Evolutionary conservation across 2,113 vertebrate genomes (phyloP).

Genomic region (Passer domesticus): DNA sequence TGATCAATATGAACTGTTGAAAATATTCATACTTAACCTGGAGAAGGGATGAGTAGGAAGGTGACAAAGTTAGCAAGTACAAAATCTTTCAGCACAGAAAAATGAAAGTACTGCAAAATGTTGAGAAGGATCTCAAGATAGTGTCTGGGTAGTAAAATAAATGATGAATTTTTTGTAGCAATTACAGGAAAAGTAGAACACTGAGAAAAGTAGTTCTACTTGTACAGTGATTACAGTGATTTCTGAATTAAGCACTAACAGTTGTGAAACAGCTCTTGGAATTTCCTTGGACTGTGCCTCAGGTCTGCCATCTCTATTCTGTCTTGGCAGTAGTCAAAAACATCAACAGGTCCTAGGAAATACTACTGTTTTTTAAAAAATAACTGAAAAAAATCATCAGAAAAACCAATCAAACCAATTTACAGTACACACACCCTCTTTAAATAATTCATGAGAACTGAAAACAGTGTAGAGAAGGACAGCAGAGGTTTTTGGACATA

Average conservation of each 20-base stretch:
- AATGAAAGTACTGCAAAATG: slow-evolving; percentile 29
- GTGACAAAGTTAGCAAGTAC: slow-evolving; percentile 52
- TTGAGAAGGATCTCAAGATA: slow-evolving; percentile 31
- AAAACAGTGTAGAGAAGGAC: not conserved
- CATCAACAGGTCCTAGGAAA: not conserved
- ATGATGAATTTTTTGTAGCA: not conserved
- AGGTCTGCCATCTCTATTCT: not conserved
- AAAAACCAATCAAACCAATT: not conserved
- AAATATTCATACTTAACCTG: slow-evolving; percentile 41
- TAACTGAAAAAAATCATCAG: not conserved
- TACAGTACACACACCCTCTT: not conserved
- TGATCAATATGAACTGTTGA: slow-evolving; percentile 5
- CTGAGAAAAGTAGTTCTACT: not conserved
- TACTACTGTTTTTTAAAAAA: not conserved
- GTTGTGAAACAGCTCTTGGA: not conserved
- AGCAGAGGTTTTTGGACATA: not conserved
- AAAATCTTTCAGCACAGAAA: slow-evolving; percentile 38
- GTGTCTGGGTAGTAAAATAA: not conserved
- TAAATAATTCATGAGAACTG: not conserved
- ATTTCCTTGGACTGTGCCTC: not conserved
- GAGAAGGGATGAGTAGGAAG: slow-evolving; percentile 45
- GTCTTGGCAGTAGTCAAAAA: not conserved
- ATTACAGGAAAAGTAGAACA: not conserved
- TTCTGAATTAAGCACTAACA: not conserved
- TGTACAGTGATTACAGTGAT: not conserved